Base-by-base conservation (phyloP, 2,113 vertebrate genomes). In the Anguilla rostrata region DNA sequence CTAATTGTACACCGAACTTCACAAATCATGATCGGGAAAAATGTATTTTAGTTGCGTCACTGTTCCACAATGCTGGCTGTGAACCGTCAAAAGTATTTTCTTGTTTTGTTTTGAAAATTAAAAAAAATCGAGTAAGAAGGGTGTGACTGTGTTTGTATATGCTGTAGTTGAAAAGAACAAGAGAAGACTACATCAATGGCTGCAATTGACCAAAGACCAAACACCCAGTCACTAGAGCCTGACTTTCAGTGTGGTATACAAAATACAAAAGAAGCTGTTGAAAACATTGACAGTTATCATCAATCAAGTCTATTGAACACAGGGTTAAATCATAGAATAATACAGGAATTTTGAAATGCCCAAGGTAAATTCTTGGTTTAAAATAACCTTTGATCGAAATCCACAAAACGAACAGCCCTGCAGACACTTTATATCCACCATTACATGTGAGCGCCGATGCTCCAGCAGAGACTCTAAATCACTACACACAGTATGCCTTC, bases 1-100 rank as follows among this genome's bases (percentile, higher is more conserved):
- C 90, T 90, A 20, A 80, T 40, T 41, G 15, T 80, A 79, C 9
- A 18, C 5, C 16, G 34, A 20, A 80, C 78, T 20, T 40, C 41
- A 41, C n/a, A 78, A 34, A 78, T 39, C 75, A 80, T 80, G 20
- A 40, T 80, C 40, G 41, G 2, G 18, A n/a, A n/a, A 20, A 71
- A 71, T 63, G 4, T 83, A 14, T 16, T 83, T 78, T 53, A 29
- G 56, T n/a, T 79, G 53, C 41, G 41, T 84, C 43, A 34, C 34
- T 34, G 34, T 34, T 34, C 34, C 34, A 34, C 34, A 34, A 34
- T 34, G 34, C 1, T 66, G 71, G 34, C 71, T 34, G 8, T 75
- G 7, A 75, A 34, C 5, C 34, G 71, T 11, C n/a, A n/a, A 75
- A 39, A 80, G 34, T 41, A 39, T 80, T 80, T 40, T 80, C 9